A percentile compares a stretch with the other conserved stretches of the same genome.
phyloP scores from a whole-genome alignment of 2,888 invertebrate genomes.

The Neoaliturus tenellus region DNA sequence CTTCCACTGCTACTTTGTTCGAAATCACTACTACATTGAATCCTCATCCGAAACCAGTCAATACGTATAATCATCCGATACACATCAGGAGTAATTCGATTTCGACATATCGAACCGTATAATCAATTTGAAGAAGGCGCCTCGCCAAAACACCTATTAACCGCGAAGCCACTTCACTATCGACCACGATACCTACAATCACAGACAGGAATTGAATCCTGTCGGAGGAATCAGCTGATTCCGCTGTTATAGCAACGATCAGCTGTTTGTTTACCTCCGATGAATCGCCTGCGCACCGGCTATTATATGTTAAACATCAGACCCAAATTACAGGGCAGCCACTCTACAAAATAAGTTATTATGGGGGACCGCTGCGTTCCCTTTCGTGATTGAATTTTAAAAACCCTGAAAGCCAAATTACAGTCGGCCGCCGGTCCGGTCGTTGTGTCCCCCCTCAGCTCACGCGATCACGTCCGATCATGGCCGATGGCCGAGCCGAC shows the following conservation, averaged over 20 bases:
- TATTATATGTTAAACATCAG: constrained; percentile 52
- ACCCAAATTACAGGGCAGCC: constrained; percentile 42
- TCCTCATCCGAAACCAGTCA: no score
- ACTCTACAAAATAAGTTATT: constrained; percentile 48
- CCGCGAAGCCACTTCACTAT: not conserved
- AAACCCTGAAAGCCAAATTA: constrained; percentile 53
- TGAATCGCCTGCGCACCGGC: constrained; percentile 44
- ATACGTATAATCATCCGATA: constrained; percentile 5
- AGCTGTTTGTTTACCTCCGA: constrained; percentile 43
- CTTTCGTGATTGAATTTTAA: constrained; percentile 57
- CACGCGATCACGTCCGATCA: no score
- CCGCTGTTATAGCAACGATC: constrained; percentile 17
- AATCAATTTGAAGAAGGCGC: not conserved
- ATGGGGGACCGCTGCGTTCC: not conserved
- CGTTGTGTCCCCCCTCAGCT: constrained; percentile 35
- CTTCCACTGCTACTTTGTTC: no score
- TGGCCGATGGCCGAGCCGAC: no score
- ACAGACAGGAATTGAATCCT: not conserved
- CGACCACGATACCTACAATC: not conserved
- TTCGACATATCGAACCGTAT: constrained; percentile 13
- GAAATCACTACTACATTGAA: no score
- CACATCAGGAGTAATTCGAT: not conserved
- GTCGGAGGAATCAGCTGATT: not conserved
- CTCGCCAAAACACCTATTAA: not conserved
- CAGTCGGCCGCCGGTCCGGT: constrained; percentile 9